Base-by-base conservation (phyloP, 2,888 invertebrate genomes). In the Zaprionus obscuricornis region DNA sequence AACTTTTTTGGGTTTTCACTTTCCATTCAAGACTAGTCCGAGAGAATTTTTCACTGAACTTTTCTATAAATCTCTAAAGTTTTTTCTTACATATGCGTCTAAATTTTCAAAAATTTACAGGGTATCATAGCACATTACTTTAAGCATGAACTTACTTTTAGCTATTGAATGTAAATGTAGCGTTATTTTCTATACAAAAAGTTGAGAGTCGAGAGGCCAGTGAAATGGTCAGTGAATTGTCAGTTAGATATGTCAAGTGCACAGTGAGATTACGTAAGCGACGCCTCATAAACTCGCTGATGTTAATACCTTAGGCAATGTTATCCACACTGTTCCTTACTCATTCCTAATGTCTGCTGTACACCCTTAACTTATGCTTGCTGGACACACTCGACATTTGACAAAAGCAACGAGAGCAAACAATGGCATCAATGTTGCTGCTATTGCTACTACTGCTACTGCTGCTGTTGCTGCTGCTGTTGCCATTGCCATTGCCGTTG, bases 211-310 rank as follows among this genome's bases (percentile, higher is more conserved):
- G 11, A n/a, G n/a, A n/a, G n/a, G 42, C 2, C 62, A 50, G 62
- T 27, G 62, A 62, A 66, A 67, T 67, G 73, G 46, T 54, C 68
- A 68, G 36, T 56, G 68, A 40, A 40, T 62, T 60, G 62, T 60
- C 40, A 33, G 58, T 33, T 29, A 52, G 51, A 43, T 26, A 20
- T 13, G n/a, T 52, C 31, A 11, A 17, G 33, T 31, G 46, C 26
- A 22, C n/a, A n/a, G n/a, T n/a, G 27, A 54, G 82, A 78, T 78
- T 78, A 74, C 77, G 76, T 77, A 77, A 77, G 76, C 76, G 70
- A 47, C 64, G 76, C 76, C 71, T 74, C 74, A 74, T 71, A 77
- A 77, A 63, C 67, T 71, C 22, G 55, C 31, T 64, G 43, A 40
- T 16, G 29, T 3, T 13, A 39, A 20, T 26, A 6, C n/a, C 13